These are phyloP conservation scores for Cinclus cinclus DNA, from an alignment of 2,113 vertebrate species.

Conservation along the genomic window DNA sequence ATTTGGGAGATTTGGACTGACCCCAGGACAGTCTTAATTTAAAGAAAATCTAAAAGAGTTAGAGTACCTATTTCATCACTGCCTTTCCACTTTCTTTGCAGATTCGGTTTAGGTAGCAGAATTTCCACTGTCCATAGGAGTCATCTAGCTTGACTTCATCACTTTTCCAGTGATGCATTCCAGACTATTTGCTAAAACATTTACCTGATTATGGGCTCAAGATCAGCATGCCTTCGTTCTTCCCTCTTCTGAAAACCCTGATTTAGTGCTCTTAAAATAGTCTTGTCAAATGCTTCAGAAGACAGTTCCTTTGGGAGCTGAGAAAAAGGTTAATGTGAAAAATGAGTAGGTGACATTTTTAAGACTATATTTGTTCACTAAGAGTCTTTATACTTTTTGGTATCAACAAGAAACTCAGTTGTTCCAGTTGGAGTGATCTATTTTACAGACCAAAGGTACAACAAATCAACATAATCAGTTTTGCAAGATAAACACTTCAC, in stretches of 20 bases:
- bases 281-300: conserved; percentile 88
- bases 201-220: conserved; percentile 88
- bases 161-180: not conserved
- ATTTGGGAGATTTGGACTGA: no score
- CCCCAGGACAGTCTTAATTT: not conserved
- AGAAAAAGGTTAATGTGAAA: not conserved
- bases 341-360: not conserved
- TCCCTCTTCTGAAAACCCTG: conserved; percentile 84
- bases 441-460: not conserved
- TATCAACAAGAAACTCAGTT: not conserved
- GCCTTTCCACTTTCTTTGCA: not conserved
- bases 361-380: not conserved
- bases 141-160: not conserved
- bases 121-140: not conserved
- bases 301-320: conserved; percentile 93
- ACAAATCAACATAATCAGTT: not conserved
- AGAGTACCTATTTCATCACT: not conserved
- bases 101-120: not conserved
- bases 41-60: not conserved
- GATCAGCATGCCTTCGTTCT: conserved; percentile 78
- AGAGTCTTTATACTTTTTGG: not conserved
- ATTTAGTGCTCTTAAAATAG: conserved; percentile 87
- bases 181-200: not conserved
- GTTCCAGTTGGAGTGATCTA: not conserved
- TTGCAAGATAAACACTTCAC: not conserved